These are phyloP conservation scores for Ammospiza nelsoni DNA, from an alignment of 2,113 vertebrate genomes.

Conservation along the genomic window DNA sequence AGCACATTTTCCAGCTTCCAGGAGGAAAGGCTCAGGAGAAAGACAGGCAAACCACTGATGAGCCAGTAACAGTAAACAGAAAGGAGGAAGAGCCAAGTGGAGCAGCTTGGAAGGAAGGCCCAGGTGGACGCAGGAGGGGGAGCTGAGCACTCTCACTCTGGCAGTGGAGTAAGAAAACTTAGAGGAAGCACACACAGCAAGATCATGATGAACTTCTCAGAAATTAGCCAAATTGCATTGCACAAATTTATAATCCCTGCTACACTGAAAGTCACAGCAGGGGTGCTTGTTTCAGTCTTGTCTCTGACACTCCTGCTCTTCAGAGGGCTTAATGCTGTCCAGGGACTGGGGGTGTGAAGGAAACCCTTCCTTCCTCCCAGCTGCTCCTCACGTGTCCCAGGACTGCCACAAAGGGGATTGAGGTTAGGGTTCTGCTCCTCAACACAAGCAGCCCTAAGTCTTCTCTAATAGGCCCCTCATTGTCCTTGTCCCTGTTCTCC, in stretches of 20 bases:
- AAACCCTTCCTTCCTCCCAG: not conserved
- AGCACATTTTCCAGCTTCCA: not conserved
- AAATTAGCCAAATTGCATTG: not conserved
- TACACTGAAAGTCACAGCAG: not conserved
- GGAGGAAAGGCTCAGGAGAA: not conserved
- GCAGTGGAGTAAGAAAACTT: not conserved
- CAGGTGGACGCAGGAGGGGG: constrained; percentile 43
- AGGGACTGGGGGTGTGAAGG: not conserved
- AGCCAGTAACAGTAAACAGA: constrained; percentile 2
- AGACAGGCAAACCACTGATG: not conserved
- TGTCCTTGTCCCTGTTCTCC: not conserved
- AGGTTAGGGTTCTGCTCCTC: not conserved
- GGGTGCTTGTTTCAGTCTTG: not conserved
- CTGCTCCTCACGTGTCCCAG: not conserved
- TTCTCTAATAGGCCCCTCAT: not conserved
- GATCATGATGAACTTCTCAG: not conserved
- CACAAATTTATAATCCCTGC: not conserved
- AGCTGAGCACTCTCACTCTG: not conserved
- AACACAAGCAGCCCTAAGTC: not conserved
- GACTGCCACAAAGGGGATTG: not conserved
- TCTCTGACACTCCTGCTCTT: not conserved
- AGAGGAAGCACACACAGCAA: not conserved
- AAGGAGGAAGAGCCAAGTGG: not conserved
- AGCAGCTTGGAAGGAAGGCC: not conserved
- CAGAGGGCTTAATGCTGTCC: not conserved